Conservation (phyloP, 2,888 invertebrate species). For the Polia nebulosa region DNA sequence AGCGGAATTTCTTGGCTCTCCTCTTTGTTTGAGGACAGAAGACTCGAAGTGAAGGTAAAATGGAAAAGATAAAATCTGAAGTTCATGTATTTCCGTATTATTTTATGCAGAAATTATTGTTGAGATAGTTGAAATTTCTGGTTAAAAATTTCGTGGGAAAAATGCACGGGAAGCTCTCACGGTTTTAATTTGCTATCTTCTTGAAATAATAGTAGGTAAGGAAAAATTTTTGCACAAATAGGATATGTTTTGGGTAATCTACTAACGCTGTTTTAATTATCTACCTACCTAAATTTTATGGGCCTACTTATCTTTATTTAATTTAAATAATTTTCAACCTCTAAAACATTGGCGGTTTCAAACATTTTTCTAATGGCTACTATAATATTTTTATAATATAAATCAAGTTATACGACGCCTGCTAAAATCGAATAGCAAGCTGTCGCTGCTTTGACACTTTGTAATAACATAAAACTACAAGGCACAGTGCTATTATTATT, state of each 20-base stretch:
- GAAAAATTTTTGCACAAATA: neutral
- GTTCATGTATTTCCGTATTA: neutral
- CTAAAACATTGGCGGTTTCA: too few relatives aligned
- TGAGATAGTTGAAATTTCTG: neutral
- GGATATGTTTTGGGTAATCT: too few relatives aligned
- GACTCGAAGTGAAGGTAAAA: constrained; percentile 4
- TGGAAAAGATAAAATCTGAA: constrained; percentile 16
- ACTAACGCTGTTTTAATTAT: too few relatives aligned
- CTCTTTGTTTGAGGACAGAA: constrained; percentile 10
- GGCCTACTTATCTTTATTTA: neutral
- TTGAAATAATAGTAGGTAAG: neutral
- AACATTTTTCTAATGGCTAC: neutral
- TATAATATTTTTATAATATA: too few relatives aligned
- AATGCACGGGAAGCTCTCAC: neutral
- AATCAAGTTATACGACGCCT: too few relatives aligned
- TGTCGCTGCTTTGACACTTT: neutral
- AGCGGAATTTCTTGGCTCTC: constrained; percentile 24
- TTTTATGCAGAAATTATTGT: constrained; percentile 1
- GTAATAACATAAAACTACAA: neutral
- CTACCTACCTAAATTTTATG: neutral
- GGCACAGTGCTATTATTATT: constrained; percentile 1
- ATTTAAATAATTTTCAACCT: neutral
- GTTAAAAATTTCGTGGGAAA: neutral
- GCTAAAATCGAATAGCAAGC: constrained; percentile 19
- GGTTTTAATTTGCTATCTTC: neutral